A percentile compares a stretch with the other conserved stretches of the same genome.
Conservation (phyloP, 2,888 invertebrate species). For the Tinea trinotella region DNA sequence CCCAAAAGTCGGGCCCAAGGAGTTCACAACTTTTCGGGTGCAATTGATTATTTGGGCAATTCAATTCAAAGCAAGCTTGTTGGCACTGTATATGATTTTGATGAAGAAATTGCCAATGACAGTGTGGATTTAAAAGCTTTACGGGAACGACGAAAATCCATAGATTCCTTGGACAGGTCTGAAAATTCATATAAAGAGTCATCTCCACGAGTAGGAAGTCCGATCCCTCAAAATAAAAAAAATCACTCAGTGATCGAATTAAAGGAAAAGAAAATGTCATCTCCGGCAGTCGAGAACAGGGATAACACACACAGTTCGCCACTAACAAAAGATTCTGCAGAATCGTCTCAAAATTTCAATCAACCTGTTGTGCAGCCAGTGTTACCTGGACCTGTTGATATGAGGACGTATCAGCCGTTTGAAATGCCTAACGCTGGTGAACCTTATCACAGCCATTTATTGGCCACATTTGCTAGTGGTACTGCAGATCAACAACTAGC, state of each 20-base stretch:
- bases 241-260: constrained; percentile 45
- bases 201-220: constrained; percentile 71
- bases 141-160: constrained; percentile 83
- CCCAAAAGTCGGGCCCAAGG: constrained; percentile 55
- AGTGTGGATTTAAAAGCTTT: constrained; percentile 84
- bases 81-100: constrained; percentile 91
- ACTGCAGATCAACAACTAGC: constrained; percentile 79
- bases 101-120: constrained; percentile 84
- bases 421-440: constrained; percentile 73
- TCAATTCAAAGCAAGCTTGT: constrained; percentile 86
- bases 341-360: constrained; percentile 19
- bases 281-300: constrained; percentile 40
- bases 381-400: constrained; percentile 89
- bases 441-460: constrained; percentile 74
- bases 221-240: constrained; percentile 60
- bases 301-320: constrained; percentile 19
- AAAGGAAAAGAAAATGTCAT: constrained; percentile 61
- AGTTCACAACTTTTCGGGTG: constrained; percentile 37
- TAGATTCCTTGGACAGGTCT: constrained; percentile 76
- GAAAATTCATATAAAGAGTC: constrained; percentile 69
- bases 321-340: constrained; percentile 21
- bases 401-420: constrained; percentile 85
- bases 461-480: constrained; percentile 77
- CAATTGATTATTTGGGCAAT: constrained; percentile 69
- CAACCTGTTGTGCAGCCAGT: constrained; percentile 77